Evolutionary conservation across 2,888 invertebrate genomes (phyloP).

Genomic region (Yponomeuta plumbellus): DNA sequence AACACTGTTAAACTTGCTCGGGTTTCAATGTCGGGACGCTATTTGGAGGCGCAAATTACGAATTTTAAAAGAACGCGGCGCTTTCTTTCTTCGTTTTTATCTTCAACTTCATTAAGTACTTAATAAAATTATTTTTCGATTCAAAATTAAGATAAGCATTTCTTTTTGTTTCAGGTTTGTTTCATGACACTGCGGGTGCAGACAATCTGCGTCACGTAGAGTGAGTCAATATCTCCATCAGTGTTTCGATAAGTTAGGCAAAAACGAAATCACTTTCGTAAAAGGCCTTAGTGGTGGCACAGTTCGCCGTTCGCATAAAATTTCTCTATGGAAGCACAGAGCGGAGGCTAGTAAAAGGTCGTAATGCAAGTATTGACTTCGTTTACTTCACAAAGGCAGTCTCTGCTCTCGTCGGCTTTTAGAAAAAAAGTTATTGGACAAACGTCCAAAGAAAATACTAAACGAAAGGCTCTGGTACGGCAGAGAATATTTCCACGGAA

Average conservation of each 20-base stretch:
- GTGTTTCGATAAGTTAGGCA: background rate
- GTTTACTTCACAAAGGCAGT: constrained; percentile 43
- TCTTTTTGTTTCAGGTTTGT: constrained; percentile 28
- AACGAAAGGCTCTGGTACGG: background rate
- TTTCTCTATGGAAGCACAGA: constrained; percentile 31
- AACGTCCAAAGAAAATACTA: constrained; percentile 17
- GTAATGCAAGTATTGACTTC: constrained; percentile 44
- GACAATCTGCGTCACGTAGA: background rate
- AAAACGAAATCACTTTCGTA: background rate
- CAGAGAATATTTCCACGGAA: background rate
- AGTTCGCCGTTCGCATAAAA: constrained; percentile 33
- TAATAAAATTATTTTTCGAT: background rate
- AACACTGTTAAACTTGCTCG: background rate
- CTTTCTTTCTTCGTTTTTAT: background rate
- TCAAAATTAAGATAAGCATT: background rate
- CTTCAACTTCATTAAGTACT: background rate
- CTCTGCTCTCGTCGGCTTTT: constrained; percentile 35
- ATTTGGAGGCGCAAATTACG: background rate
- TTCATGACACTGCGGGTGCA: background rate
- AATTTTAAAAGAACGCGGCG: background rate
- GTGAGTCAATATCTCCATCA: background rate
- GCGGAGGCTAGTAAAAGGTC: constrained; percentile 42
- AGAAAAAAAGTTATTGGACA: constrained; percentile 32
- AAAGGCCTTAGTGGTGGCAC: constrained; percentile 9
- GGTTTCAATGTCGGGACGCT: background rate